phyloP scores from a whole-genome alignment of 2,888 invertebrate genomes.

The Netelia melanura region DNA sequence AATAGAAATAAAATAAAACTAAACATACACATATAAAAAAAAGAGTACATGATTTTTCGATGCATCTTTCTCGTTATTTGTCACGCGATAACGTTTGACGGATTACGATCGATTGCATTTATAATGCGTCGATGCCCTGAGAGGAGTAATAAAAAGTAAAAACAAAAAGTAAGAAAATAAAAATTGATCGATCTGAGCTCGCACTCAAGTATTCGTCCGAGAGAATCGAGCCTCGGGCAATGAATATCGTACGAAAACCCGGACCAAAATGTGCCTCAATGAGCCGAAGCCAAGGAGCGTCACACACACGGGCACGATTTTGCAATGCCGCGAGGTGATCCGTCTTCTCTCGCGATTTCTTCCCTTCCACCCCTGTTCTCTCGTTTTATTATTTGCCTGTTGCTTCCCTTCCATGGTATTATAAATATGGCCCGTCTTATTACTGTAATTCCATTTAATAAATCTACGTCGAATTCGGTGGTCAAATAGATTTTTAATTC shows the following conservation, averaged over 20 bases:
- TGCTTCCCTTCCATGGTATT: conserved; percentile 46
- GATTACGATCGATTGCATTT: conserved; percentile 56
- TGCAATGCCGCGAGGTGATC: conserved; percentile 56
- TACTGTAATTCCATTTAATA: conserved; percentile 78
- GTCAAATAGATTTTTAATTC: conserved; percentile 78
- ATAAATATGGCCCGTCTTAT: conserved; percentile 72
- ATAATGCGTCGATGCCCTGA: conserved; percentile 47
- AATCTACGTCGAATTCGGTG: conserved; percentile 72
- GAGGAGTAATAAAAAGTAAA: not conserved
- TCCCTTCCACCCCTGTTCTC: not conserved
- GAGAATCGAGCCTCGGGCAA: conserved; percentile 37
- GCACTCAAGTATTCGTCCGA: conserved; percentile 44
- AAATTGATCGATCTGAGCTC: conserved; percentile 49
- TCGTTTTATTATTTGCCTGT: conserved; percentile 16
- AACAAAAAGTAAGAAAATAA: not conserved
- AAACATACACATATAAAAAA: not conserved
- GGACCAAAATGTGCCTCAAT: conserved; percentile 45
- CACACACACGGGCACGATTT: conserved; percentile 31
- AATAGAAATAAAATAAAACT: no score
- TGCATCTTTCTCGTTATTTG: conserved; percentile 8
- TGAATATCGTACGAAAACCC: conserved; percentile 36
- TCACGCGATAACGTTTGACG: conserved; percentile 18
- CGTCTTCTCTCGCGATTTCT: conserved; percentile 30
- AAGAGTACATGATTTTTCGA: not conserved
- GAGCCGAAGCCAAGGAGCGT: conserved; percentile 37